Evolutionary conservation across 1,140 invertebrate species (phyloP).

Genomic region (Tetragonula clypearis): DNA sequence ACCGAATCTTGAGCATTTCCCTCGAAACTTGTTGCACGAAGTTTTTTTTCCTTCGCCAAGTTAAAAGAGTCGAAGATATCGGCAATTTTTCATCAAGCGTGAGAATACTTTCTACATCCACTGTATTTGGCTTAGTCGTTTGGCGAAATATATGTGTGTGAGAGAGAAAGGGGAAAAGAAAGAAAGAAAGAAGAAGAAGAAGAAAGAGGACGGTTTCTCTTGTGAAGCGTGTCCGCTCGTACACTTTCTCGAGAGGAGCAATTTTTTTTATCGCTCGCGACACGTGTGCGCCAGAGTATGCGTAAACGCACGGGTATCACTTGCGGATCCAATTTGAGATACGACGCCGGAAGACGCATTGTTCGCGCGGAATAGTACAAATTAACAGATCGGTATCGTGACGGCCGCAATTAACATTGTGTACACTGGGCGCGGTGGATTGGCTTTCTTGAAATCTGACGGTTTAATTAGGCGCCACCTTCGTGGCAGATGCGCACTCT

Average conservation of each 20-base stretch:
- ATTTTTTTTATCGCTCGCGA: conserved; percentile 24
- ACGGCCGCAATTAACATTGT: conserved; percentile 70
- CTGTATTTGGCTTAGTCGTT: neutral
- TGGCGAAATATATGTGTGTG: too few species aligned
- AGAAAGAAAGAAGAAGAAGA: too few species aligned
- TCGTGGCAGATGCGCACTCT: conserved; percentile 62
- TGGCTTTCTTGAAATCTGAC: conserved; percentile 71
- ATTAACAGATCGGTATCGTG: conserved; percentile 70
- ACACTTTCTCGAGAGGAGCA: conserved; percentile 3
- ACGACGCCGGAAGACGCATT: conserved; percentile 65
- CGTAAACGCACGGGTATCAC: conserved; percentile 48
- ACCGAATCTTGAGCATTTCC: too few species aligned
- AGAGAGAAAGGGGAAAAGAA: neutral
- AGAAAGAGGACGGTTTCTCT: neutral
- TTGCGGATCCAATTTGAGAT: conserved; percentile 71
- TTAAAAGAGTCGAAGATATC: too few species aligned
- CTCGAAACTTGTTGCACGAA: too few species aligned
- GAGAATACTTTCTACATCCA: too few species aligned
- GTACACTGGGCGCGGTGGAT: conserved; percentile 61
- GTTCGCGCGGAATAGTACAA: conserved; percentile 68
- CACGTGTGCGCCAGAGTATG: conserved; percentile 17
- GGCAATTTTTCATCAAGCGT: too few species aligned
- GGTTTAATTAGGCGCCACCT: conserved; percentile 71
- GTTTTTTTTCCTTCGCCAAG: too few species aligned
- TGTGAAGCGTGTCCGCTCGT: neutral